phyloP scores from a whole-genome alignment of 2,797 vertebrate species.

The Peromyscus nudipes region DNA sequence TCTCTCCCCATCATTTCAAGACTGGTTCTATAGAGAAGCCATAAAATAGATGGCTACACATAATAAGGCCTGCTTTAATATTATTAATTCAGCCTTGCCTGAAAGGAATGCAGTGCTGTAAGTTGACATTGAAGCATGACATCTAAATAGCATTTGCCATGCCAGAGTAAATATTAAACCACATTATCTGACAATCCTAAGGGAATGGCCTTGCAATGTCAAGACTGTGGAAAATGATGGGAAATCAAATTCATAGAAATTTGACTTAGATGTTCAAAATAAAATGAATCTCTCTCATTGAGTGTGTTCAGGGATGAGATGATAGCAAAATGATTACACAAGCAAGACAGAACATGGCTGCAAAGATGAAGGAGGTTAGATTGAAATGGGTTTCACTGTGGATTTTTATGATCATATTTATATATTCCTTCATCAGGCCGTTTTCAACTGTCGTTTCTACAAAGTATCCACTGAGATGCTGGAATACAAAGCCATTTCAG shows the following conservation, averaged over 20 bases:
- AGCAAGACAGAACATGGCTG: neutral
- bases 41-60: constrained; percentile 50
- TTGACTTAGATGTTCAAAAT: neutral
- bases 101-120: constrained; percentile 55
- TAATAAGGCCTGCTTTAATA: constrained; percentile 42
- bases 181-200: constrained; percentile 66
- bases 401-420: neutral
- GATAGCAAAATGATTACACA: constrained; percentile 46
- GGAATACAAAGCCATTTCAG: neutral
- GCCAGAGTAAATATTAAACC: constrained; percentile 73
- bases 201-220: constrained; percentile 71
- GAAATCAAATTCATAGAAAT: constrained; percentile 67
- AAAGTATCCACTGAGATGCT: neutral
- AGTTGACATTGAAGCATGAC: constrained; percentile 77
- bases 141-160: constrained; percentile 67
- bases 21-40: constrained; percentile 34
- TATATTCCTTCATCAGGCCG: neutral
- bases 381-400: neutral
- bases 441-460: neutral
- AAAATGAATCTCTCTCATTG: constrained; percentile 64
- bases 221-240: constrained; percentile 62
- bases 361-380: constrained; percentile 59
- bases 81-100: constrained; percentile 69
- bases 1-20: constrained; percentile 43
- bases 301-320: neutral